These are phyloP conservation scores for Cricetomys ansorgei DNA, from an alignment of 2,113 vertebrate genomes.

Conservation along the genomic window DNA sequence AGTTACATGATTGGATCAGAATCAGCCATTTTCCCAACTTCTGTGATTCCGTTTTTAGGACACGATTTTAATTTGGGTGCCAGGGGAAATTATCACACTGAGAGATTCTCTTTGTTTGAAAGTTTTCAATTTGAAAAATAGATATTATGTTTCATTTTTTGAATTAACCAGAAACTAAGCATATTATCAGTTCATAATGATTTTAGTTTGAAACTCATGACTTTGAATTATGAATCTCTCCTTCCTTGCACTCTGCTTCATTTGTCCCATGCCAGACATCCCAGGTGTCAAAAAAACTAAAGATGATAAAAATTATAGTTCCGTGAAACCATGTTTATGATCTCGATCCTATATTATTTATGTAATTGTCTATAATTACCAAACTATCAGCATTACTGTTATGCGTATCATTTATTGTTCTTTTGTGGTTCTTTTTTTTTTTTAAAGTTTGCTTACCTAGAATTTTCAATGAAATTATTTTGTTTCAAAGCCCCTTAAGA, in stretches of 20 bases:
- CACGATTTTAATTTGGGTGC: not conserved
- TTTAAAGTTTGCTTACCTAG: not conserved
- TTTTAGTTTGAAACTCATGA: not conserved
- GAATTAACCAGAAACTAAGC: not conserved
- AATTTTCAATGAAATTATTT: not conserved
- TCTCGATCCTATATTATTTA: not conserved
- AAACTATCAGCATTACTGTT: not conserved
- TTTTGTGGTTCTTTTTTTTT: not conserved
- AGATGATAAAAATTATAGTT: not conserved
- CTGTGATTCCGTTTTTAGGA: not conserved
- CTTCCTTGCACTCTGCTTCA: not conserved
- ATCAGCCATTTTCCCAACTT: not conserved
- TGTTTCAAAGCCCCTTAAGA: not conserved
- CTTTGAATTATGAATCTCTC: not conserved
- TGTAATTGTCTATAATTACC: not conserved
- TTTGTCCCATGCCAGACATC: not conserved
- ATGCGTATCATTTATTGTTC: not conserved
- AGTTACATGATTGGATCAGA: not conserved
- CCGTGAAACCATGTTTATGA: not conserved
- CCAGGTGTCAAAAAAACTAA: not conserved
- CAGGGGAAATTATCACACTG: not conserved
- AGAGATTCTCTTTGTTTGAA: not conserved
- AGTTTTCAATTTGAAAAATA: not conserved
- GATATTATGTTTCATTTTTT: slow-evolving; percentile 39
- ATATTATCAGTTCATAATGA: not conserved